Evolutionary conservation across 2,113 vertebrate species (phyloP).

Genomic region (Pelodiscus sinensis): DNA sequence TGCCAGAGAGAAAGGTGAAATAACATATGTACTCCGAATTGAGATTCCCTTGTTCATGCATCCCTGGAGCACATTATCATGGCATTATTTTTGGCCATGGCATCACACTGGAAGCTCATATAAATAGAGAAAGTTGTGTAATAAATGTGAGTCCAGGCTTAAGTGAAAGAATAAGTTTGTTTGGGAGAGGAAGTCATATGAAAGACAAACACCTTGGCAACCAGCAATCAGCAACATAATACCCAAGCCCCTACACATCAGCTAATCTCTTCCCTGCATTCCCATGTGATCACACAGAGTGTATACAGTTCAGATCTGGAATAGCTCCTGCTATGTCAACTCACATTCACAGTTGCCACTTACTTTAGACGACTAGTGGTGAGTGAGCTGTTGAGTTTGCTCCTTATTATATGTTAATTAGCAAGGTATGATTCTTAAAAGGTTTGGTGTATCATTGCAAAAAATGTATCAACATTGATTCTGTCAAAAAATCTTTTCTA

Average conservation of each 20-base stretch:
- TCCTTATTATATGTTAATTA: constrained; percentile 12
- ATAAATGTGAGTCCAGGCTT: background rate
- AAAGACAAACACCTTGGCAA: background rate
- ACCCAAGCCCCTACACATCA: background rate
- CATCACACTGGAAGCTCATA: background rate
- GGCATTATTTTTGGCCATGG: background rate
- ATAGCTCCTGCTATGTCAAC: constrained; percentile 21
- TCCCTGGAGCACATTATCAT: background rate
- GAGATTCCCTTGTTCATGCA: background rate
- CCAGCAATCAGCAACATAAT: background rate
- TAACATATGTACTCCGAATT: background rate
- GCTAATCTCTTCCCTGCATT: background rate
- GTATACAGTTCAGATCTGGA: background rate
- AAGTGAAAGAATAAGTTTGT: background rate
- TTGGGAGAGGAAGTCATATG: background rate
- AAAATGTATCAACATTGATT: constrained; percentile 8
- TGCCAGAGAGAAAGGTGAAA: background rate
- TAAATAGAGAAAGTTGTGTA: constrained; percentile 29
- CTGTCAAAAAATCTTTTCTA: accelerated
- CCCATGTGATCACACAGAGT: accelerated
- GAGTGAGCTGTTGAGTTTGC: constrained; percentile 27
- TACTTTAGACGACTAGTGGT: constrained; percentile 27
- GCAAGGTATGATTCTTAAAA: constrained; percentile 20
- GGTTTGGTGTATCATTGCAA: background rate
- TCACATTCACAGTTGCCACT: background rate